Percentiles rank a stretch among this genome's conserved stretches.
phyloP scores from a whole-genome alignment of 2,797 vertebrate species.

The Sebastes itinus region DNA sequence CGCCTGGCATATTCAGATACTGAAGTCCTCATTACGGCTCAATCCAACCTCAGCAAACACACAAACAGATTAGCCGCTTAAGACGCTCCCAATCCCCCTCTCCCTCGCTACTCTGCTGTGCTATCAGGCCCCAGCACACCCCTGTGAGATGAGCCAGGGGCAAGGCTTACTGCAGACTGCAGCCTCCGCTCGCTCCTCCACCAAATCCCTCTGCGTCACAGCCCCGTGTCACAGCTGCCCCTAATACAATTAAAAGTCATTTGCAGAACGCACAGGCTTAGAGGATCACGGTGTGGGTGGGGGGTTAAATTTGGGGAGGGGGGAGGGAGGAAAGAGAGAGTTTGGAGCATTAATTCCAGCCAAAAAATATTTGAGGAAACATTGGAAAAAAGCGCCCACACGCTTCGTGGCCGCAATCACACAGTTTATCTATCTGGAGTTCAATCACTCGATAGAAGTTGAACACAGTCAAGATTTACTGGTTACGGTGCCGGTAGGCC shows the following conservation, averaged over 20 bases:
- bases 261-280: slow-evolving; percentile 83
- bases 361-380: slow-evolving; percentile 62
- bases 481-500: slow-evolving; percentile 13
- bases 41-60: slow-evolving; percentile 90
- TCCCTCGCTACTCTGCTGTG: slow-evolving; percentile 79
- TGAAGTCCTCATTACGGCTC: slow-evolving; percentile 89
- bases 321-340: slow-evolving; percentile 16
- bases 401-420: slow-evolving; percentile 39
- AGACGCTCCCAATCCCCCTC: slow-evolving; percentile 84
- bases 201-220: slow-evolving; percentile 81
- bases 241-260: slow-evolving; percentile 91
- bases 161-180: slow-evolving; percentile 83
- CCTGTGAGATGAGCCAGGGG: slow-evolving; percentile 86
- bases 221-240: slow-evolving; percentile 85
- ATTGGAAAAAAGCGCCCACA: slow-evolving; percentile 29
- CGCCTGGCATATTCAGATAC: slow-evolving; percentile 90
- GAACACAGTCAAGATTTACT: slow-evolving; percentile 31
- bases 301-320: slow-evolving; percentile 59
- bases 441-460: slow-evolving; percentile 31
- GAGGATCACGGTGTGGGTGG: slow-evolving; percentile 78
- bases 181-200: slow-evolving; percentile 76
- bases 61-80: slow-evolving; percentile 86
- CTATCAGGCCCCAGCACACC: slow-evolving; percentile 87
- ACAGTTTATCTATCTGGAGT: slow-evolving; percentile 37
- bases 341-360: slow-evolving; percentile 57